Percentiles rank a stretch among this genome's conserved stretches.
phyloP scores from a whole-genome alignment of 2,113 vertebrate species.

The Boulengeromyrus knoepffleri region DNA sequence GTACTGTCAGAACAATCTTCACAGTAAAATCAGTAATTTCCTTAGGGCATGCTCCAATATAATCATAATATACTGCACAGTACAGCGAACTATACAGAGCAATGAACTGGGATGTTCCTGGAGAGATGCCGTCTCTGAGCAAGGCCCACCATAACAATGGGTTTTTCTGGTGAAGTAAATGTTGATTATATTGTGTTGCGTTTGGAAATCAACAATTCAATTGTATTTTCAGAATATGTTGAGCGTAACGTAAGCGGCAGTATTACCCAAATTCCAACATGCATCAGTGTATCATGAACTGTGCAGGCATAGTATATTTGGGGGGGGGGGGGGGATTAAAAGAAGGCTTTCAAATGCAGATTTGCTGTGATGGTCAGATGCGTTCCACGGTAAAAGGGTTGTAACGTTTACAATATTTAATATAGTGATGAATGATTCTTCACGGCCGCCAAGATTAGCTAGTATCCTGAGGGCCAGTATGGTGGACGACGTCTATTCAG shows the following conservation, averaged over 20 bases:
- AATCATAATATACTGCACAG: background rate
- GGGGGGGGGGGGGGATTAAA: too few species aligned
- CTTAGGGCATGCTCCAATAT: background rate
- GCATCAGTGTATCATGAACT: background rate
- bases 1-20: background rate
- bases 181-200: background rate
- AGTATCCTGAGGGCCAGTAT: background rate
- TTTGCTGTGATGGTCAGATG: background rate
- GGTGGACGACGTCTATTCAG: background rate
- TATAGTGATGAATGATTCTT: background rate
- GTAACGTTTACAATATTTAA: background rate
- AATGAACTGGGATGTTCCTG: background rate
- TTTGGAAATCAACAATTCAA: background rate
- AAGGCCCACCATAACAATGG: background rate
- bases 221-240: background rate
- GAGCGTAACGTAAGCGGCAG: background rate
- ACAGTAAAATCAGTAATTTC: background rate
- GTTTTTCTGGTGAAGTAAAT: background rate
- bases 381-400: background rate
- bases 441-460: background rate
- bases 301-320: background rate
- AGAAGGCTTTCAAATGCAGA: background rate
- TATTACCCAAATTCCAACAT: background rate
- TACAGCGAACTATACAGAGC: background rate
- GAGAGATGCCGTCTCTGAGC: background rate